These are phyloP conservation scores for Accipiter virgatus DNA, from an alignment of 2,113 vertebrate species.

Conservation along the genomic window DNA sequence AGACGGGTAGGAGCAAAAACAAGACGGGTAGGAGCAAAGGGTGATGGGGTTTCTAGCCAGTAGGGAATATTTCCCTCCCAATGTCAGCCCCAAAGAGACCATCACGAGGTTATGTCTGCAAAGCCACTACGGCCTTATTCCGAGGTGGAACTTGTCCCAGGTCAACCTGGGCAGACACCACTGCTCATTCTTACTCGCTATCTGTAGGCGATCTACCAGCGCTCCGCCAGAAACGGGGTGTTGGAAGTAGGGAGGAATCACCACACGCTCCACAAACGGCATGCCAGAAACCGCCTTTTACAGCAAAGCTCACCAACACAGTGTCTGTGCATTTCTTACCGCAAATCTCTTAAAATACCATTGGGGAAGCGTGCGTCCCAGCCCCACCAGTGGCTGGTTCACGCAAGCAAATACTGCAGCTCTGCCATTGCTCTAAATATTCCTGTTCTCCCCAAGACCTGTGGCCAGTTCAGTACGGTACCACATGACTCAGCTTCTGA, in stretches of 20 bases:
- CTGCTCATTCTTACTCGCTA: not conserved
- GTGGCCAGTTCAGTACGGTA: not conserved
- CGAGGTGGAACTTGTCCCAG: not conserved
- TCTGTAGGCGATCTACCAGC: not conserved
- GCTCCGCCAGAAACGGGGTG: not conserved
- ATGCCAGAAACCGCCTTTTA: not conserved
- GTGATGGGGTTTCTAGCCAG: not conserved
- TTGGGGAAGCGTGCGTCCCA: not conserved
- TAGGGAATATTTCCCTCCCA: not conserved
- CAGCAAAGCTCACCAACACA: not conserved
- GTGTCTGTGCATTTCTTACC: not conserved
- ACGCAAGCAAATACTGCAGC: too few species aligned
- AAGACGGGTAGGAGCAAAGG: not conserved
- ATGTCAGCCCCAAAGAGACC: not conserved
- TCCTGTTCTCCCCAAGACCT: not conserved
- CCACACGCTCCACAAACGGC: rapidly evolving
- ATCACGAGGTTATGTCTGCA: not conserved
- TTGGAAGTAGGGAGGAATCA: not conserved
- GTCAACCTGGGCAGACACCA: not conserved
- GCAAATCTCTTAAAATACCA: not conserved
- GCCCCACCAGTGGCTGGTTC: not conserved
- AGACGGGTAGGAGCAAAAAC: not conserved
- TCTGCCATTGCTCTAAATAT: not conserved
- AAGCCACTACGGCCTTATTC: not conserved
- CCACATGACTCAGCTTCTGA: not conserved